These are phyloP conservation scores for Tyria jacobaeae DNA, from an alignment of 2,888 invertebrate species.

Conservation along the genomic window DNA sequence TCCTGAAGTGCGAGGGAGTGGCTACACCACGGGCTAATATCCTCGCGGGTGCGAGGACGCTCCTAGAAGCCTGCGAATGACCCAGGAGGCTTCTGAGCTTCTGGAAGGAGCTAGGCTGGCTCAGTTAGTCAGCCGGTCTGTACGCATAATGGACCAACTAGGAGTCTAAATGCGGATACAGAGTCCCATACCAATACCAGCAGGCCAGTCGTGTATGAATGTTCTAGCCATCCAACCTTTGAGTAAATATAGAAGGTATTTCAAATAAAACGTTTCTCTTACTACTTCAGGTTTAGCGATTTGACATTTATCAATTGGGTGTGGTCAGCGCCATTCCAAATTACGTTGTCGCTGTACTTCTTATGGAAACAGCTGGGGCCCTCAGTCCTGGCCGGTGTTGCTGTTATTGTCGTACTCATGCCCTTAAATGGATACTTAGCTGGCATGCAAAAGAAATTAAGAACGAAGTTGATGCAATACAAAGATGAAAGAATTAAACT, in stretches of 20 bases:
- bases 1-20: no score
- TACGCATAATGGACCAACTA: no score
- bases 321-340: conserved; percentile 95
- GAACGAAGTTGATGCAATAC: conserved; percentile 93
- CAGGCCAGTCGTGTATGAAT: no score
- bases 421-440: conserved; percentile 93
- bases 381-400: conserved; percentile 94
- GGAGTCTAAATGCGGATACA: no score
- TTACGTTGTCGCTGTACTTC: conserved; percentile 91
- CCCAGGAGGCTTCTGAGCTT: no score
- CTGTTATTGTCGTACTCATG: conserved; percentile 95
- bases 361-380: conserved; percentile 91
- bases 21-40: no score
- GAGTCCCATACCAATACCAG: no score
- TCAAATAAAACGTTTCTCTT: neutral
- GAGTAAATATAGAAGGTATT: neutral
- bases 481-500: conserved; percentile 95
- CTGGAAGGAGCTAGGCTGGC: no score
- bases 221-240: neutral
- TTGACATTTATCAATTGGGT: conserved; percentile 92
- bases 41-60: no score
- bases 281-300: conserved; percentile 88
- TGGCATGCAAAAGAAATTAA: conserved; percentile 89
- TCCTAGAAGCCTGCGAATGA: no score
- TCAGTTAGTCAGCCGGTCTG: no score